These are phyloP conservation scores for Anoplolepis gracilipes DNA, from an alignment of 1,140 invertebrate genomes.

Conservation along the genomic window DNA sequence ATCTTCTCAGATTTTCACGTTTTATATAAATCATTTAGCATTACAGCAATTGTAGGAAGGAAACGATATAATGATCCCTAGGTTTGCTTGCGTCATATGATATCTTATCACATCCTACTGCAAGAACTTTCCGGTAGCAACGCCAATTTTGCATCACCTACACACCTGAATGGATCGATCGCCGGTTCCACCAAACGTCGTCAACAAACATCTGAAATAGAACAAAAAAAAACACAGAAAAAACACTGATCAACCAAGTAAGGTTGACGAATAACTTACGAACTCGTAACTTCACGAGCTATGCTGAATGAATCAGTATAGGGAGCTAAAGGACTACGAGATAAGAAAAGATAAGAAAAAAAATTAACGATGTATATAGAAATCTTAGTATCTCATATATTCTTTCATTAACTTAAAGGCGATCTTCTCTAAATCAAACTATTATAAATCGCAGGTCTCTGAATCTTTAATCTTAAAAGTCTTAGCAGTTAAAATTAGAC, in stretches of 20 bases:
- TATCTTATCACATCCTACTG: neutral
- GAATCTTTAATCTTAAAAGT: neutral
- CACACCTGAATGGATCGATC: neutral
- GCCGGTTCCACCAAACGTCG: neutral
- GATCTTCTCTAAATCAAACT: neutral
- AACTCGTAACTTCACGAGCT: neutral
- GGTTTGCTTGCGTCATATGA: neutral
- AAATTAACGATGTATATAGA: neutral
- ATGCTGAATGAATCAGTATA: neutral
- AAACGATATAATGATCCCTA: neutral
- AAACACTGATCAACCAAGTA: constrained; percentile 2
- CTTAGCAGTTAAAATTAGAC: neutral
- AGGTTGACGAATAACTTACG: neutral
- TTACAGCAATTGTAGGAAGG: constrained; percentile 60
- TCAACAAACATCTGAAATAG: neutral
- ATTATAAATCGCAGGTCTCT: neutral
- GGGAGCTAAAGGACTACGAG: neutral
- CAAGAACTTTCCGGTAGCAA: neutral
- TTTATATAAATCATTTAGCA: constrained; percentile 42
- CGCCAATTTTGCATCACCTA: neutral
- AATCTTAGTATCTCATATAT: neutral
- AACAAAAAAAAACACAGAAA: neutral
- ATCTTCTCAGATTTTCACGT: neutral
- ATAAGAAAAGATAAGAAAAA: neutral
- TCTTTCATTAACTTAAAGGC: neutral